Conservation (phyloP, 1,140 invertebrate genomes). For the Hyles euphorbiae region DNA sequence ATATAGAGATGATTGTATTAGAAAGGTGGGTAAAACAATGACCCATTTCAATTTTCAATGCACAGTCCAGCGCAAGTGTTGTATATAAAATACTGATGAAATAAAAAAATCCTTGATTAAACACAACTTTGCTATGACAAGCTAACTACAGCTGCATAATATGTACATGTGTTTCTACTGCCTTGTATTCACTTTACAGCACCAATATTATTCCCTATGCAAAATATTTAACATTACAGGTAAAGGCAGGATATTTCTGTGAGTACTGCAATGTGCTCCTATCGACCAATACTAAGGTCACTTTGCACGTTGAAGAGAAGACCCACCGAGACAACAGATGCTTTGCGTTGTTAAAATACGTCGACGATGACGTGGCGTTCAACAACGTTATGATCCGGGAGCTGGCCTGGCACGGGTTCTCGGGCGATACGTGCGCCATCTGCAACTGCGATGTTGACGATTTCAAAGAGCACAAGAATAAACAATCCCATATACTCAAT, state of each 20-base stretch:
- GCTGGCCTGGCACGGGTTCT: conserved; percentile 35
- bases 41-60: too few species aligned
- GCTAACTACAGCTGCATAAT: too few species aligned
- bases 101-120: too few species aligned
- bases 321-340: conserved; percentile 26
- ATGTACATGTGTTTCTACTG: too few species aligned
- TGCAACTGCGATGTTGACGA: conserved; percentile 33
- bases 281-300: conserved; percentile 25
- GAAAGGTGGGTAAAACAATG: not conserved
- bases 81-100: too few species aligned
- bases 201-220: too few species aligned
- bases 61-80: too few species aligned
- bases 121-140: too few species aligned
- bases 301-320: conserved; percentile 25
- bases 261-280: conserved; percentile 40
- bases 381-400: conserved; percentile 28
- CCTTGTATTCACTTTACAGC: too few species aligned
- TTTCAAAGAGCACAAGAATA: conserved; percentile 23
- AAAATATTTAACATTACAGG: conserved; percentile 22
- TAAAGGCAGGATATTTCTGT: conserved; percentile 41
- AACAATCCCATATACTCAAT: conserved; percentile 30
- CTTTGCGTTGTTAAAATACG: conserved; percentile 14
- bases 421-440: conserved; percentile 27
- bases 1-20: conserved; percentile 26
- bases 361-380: conserved; percentile 23